Base-by-base conservation (phyloP, 2,113 vertebrate species). In the Odontesthes bonariensis region DNA sequence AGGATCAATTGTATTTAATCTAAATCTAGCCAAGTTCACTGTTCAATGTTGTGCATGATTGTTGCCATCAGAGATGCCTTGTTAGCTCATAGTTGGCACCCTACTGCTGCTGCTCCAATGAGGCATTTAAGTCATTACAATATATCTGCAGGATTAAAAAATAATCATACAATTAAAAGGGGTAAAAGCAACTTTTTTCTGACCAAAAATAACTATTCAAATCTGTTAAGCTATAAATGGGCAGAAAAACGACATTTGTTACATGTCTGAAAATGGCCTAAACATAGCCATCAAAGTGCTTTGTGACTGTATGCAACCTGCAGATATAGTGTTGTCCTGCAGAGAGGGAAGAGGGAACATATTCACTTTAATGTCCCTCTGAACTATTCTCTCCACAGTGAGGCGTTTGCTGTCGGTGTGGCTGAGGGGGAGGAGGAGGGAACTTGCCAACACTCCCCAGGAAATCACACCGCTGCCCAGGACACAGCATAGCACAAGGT, bases 41-140 rank as follows among this genome's bases (percentile, higher is more conserved):
- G 27, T 27, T 27, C 1, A 27, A 27, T 27, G 27, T 27, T 27
- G 27, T 27, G 27, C 27, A 27, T 27, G 6, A 4, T 51, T 8
- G 62, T 6, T 64, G 85, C 94, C 93, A 93, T 95, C 94, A 95
- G 94, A 94, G 13, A 90, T 92, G 93, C 94, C 92, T 75, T 60
- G 17, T 77, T 11, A 72, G 87, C 86, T 94, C 93, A 94, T 83
- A 32, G 71, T 58, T n/a, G 81, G 65, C 78, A 82, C 81, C 82
- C 42, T 6, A 27, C 27, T 27, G 31, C 59, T 76, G 70, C 73
- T 72, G 71, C 66, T 75, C 61, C 79, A 51, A 32, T 22, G 65
- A 46, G 81, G 89, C 82, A 77, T 19, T 77, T 42, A 31, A n/a
- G 4, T 58, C 4, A 8, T n/a, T 8, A 1, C 19, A 33, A 10